Base-by-base conservation (phyloP, 2,888 invertebrate species). In the Apodemia hepburni region DNA sequence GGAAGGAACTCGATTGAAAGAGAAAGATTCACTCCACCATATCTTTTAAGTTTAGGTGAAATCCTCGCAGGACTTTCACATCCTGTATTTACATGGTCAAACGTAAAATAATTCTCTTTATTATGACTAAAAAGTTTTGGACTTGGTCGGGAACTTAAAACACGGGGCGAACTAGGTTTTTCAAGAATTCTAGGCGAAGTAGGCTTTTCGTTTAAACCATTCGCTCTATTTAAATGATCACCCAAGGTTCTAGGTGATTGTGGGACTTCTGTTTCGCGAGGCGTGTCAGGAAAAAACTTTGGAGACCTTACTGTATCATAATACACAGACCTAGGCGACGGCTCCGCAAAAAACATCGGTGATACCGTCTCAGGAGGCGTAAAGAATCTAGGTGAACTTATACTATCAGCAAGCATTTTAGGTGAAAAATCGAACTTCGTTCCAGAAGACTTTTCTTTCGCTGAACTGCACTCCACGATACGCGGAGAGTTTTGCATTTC, bases 391-490 rank as follows among this genome's bases (percentile, higher is more conserved):
- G 92, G 92, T 0, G 92, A 91, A 54, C 76, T 80, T 66, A 85
- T 75, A 15, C 78, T 79, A 60, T 90, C 91, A 0, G 82, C 80
- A 65, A 88, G 69, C 8, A 87, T 75, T 70, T 83, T 90, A 0
- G 92, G 91, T 0, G 92, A 92, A 67, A 89, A 92, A 69, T 91
- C 87, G 62, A 92, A 92, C 68, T 89, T 87, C 0, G 87, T 78
- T 4, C 75, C 81, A 0, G 83, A 75, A 0, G 86, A 83, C 60
- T 87, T 89, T 62, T 90, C 89, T 67, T 89, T 91, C 0, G 89
- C 86, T 0, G 87, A 85, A 67, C 83, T 82, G 62, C 88, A 87
- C 68, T 90, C 91, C 6, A 87, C 35, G 0, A 86, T 75, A 60
- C 85, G 75, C 0, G 91, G 91, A 0, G 89, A 90, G 59, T 85